Base-by-base conservation (phyloP, 2,888 invertebrate species). In the Cephalotes varians region DNA sequence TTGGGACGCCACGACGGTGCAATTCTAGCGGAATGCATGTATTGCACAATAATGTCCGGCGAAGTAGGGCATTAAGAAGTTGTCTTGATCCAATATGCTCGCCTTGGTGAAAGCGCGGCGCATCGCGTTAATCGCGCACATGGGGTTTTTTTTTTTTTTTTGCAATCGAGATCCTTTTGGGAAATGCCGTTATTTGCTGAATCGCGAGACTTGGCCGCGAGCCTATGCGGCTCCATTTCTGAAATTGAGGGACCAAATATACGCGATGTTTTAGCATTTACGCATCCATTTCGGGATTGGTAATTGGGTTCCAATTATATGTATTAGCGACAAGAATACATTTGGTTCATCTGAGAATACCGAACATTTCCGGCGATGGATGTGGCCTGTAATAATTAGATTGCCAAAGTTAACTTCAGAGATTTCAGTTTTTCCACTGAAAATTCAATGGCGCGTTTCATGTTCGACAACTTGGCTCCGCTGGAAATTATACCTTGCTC, bases 31-130 rank as follows among this genome's bases (percentile, higher is more conserved):
- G 21, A 69, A 69, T 56, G 25, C 56, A 44, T 6, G n/a, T 21
- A 71, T 79, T 25, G 56, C 56, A 31, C 77, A 71, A 79, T 56
- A 56, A 56, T 12, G 21, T 12, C 21, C 56, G 40, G 40, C 31
- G 34, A 71, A 71, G 31, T 69, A 71, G 71, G 34, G 2, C 77
- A 18, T 79, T 79, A 71, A 79, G 56, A 44, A 79, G 44, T 56
- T 34, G 54, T 69, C 44, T 18, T 12, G 21, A 54, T 77, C 54
- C 31, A 37, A 56, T 77, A 44, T 44, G 31, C 56, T 37, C 56
- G 56, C 44, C 3, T 34, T 0, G 54, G 77, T 69, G 56, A 77
- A 69, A 69, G 56, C 71, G 28, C 54, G 51, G 40, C 31, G 65
- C 65, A 76, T 76, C 69, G 21, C 3, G 7, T 79, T 79, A 69